These are phyloP conservation scores for Lophius americanus DNA, from an alignment of 2,797 vertebrate genomes.

Conservation along the genomic window DNA sequence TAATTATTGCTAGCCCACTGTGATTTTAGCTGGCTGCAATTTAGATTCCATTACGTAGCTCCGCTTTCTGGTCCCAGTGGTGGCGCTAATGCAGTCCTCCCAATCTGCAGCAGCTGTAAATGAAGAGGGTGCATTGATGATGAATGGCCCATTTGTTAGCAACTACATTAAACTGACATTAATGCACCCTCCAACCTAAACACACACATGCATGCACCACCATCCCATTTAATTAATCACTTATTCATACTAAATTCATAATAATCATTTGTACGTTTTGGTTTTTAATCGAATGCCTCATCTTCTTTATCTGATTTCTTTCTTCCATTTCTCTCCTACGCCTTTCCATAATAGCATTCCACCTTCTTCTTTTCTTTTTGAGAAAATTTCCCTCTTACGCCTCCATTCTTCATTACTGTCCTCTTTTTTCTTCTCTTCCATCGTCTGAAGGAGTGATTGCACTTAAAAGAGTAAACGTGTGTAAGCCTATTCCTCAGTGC, in stretches of 20 bases:
- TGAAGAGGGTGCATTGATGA: conserved; percentile 61
- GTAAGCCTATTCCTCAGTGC: conserved; percentile 52
- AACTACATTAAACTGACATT: conserved; percentile 68
- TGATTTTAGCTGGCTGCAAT: conserved; percentile 68
- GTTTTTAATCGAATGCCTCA: conserved; percentile 39
- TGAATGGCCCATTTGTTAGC: conserved; percentile 69
- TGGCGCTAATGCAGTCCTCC: conserved; percentile 59
- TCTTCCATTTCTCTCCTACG: not conserved
- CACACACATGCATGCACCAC: conserved; percentile 13
- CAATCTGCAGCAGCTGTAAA: conserved; percentile 56
- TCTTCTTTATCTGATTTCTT: conserved; percentile 1
- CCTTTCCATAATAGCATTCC: conserved; percentile 4
- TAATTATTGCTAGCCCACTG: conserved; percentile 58
- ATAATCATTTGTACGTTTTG: conserved; percentile 24
- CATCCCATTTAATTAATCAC: conserved; percentile 35
- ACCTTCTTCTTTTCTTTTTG: conserved; percentile 32
- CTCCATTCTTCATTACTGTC: conserved; percentile 29
- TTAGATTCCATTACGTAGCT: conserved; percentile 64
- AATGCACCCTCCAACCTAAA: conserved; percentile 24
- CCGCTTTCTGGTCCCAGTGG: conserved; percentile 50
- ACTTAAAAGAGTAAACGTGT: conserved; percentile 62
- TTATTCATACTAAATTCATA: conserved; percentile 36
- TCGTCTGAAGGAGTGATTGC: conserved; percentile 18
- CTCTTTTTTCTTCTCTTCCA: conserved; percentile 16
- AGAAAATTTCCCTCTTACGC: conserved; percentile 11